A percentile compares a stretch with the other conserved stretches of the same genome.
Evolutionary conservation across 2,797 vertebrate species (phyloP).

Genomic region (Caiman crocodilus): DNA sequence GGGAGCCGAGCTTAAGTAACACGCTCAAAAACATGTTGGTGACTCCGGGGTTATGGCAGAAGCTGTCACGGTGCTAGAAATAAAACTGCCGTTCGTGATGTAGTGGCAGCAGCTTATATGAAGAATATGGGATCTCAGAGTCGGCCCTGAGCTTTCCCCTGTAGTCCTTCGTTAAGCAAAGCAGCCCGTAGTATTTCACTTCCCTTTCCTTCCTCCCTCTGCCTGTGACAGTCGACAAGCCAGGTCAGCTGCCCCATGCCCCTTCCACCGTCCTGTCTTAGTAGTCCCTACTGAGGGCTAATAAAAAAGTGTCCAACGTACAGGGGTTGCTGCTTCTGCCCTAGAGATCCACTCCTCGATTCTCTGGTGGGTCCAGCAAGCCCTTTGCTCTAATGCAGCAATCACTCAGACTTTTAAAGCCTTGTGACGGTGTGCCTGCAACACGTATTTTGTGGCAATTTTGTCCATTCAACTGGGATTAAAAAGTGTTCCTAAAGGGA

Average conservation of each 20-base stretch:
- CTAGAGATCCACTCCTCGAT: background rate
- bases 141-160: background rate
- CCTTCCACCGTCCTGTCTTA: no score
- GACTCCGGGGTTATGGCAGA: fast-evolving
- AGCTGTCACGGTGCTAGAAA: fast-evolving
- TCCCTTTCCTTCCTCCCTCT: background rate
- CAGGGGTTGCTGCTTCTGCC: no score
- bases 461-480: background rate
- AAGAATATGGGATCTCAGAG: background rate
- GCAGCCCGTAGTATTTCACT: background rate
- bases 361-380: background rate
- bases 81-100: background rate
- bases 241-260: background rate
- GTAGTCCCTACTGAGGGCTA: no score
- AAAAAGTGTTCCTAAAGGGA: background rate
- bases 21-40: background rate
- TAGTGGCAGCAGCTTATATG: background rate
- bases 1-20: background rate
- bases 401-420: background rate
- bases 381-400: background rate
- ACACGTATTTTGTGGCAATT: background rate
- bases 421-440: background rate
- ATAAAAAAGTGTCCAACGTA: no score
- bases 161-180: fast-evolving
- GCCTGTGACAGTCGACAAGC: background rate